These are phyloP conservation scores for Bembecia ichneumoniformis DNA, from an alignment of 2,888 invertebrate genomes.

Conservation along the genomic window DNA sequence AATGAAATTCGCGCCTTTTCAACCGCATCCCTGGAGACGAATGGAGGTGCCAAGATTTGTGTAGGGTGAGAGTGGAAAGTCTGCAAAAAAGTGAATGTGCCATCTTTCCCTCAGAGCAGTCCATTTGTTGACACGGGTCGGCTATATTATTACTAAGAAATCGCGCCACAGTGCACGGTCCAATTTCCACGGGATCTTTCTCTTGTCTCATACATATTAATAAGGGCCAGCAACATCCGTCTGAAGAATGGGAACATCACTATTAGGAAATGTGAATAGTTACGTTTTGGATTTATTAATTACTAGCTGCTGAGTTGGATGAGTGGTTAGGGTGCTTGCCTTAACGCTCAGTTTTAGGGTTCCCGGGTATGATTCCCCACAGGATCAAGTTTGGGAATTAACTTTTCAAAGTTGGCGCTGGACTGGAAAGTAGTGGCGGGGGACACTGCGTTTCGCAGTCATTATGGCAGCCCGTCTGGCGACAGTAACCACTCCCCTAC, in stretches of 20 bases:
- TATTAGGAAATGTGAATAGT: slow-evolving; percentile 18
- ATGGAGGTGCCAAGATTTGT: slow-evolving; percentile 47
- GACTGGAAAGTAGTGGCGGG: no score
- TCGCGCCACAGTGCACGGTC: slow-evolving; percentile 18
- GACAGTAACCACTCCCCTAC: no score
- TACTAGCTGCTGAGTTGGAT: no score
- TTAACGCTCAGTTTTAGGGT: no score
- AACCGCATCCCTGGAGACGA: slow-evolving; percentile 35
- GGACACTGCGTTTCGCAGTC: no score
- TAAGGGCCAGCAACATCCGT: slow-evolving; percentile 17
- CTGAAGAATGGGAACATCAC: slow-evolving; percentile 24
- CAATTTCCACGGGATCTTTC: slow-evolving; percentile 35
- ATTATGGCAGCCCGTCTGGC: no score
- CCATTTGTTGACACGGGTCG: slow-evolving; percentile 57
- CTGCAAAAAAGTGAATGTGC: slow-evolving; percentile 36
- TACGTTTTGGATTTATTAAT: background rate
- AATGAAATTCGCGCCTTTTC: slow-evolving; percentile 30
- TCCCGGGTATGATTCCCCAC: no score
- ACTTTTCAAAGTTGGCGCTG: no score
- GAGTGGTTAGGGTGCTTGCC: no score
- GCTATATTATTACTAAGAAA: slow-evolving; percentile 37
- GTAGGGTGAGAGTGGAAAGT: slow-evolving; percentile 33
- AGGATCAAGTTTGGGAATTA: no score
- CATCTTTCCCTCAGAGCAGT: slow-evolving; percentile 37
- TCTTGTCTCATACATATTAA: slow-evolving; percentile 51